These are phyloP conservation scores for Vulpes lagopus DNA, from an alignment of 2,113 vertebrate species.

Conservation along the genomic window DNA sequence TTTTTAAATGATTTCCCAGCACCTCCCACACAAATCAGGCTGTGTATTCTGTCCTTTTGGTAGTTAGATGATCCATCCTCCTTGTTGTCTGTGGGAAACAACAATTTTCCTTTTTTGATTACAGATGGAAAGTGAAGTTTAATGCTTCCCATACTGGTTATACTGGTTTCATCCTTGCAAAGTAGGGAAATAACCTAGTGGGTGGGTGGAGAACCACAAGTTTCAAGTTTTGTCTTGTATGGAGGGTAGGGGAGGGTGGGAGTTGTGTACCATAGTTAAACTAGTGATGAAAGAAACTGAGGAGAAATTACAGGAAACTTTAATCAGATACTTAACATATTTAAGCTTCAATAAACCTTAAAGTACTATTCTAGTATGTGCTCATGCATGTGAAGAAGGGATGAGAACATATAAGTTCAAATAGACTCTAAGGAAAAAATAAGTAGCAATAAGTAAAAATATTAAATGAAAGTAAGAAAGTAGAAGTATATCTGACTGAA, in stretches of 20 bases:
- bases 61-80: neutral
- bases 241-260: neutral
- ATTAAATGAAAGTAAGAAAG: neutral
- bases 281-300: neutral
- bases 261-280: neutral
- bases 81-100: neutral
- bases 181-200: neutral
- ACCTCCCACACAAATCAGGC: neutral
- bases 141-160: conserved; percentile 32
- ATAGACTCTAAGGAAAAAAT: neutral
- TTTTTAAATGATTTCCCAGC: neutral
- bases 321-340: neutral
- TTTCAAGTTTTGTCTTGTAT: conserved; percentile 52
- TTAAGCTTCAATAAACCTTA: neutral
- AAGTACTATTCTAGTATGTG: neutral
- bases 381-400: neutral
- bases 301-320: neutral
- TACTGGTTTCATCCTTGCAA: conserved; percentile 15
- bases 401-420: neutral
- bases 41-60: neutral
- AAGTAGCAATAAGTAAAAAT: neutral
- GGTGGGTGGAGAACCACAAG: neutral
- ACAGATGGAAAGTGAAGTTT: neutral
- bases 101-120: neutral
- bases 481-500: neutral